Base-by-base conservation (phyloP, 2,888 invertebrate species). In the Selenia dentaria region DNA sequence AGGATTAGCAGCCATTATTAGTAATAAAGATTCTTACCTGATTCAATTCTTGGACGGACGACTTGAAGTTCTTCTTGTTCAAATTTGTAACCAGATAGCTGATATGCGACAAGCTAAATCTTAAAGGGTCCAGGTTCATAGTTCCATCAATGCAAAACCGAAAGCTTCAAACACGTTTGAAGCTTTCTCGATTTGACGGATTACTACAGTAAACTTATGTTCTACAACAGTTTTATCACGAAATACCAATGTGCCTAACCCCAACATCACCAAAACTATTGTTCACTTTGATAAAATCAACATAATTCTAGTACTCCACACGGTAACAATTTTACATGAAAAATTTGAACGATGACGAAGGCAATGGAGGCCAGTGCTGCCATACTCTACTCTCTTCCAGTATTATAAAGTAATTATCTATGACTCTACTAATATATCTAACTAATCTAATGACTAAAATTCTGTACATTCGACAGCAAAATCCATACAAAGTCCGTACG, bases 101-200 rank as follows among this genome's bases (percentile, higher is more conserved):
- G 93, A 98, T 98, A 95, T 98, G 97, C 94, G 97, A 96, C 95
- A 98, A 95, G 94, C 98, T 96, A 95, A 97, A 96, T 94, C 96
- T 97, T 94, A 97, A 95, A 94, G 98, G 96, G 95, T 98, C 98
- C 95, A 98, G 97, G 96, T 97, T 97, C 97, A 97, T 97, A 97
- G 96, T 97, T 97, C 96, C 96, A 94, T 94, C 93, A 94, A 95
- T 92, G 93, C 95, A 93, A 94, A 94, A 93, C 94, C 95, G 96
- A 96, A 96, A 96, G 96, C 96, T 96, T 96, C 96, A 96, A 96
- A 95, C 93, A 92, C 91, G 93, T 93, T 96, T 96, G 96, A 96
- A 96, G 96, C 96, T 95, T 95, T 95, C 95, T 94, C 92, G 92
- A 93, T 93, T 92, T 92, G 93, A 93, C 93, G 93, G 93, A 92